A percentile compares a stretch with the other conserved stretches of the same genome.
Evolutionary conservation across 37 sponge, comb jelly and placozoan genomes (phyloP).

Genomic region (Petrosia ficiformis): DNA sequence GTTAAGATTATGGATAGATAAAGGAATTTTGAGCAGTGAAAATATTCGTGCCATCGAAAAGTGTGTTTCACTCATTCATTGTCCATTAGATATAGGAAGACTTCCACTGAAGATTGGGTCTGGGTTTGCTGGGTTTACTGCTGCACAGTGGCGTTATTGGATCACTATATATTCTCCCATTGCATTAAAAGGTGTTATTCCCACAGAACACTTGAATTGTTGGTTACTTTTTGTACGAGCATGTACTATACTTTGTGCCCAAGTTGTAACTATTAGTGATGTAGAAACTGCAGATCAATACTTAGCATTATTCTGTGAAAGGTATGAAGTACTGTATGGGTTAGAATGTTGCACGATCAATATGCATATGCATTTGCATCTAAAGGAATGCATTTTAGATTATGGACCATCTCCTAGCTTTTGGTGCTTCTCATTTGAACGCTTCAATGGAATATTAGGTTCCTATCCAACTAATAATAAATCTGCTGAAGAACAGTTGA

Average conservation of each 20-base stretch:
- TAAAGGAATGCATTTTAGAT: constrained; percentile 38
- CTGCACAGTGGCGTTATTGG: constrained; percentile 67
- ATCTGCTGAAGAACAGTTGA: constrained; percentile 35
- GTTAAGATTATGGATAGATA: constrained; percentile 25
- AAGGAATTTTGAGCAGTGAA: background rate
- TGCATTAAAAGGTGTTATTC: constrained; percentile 16
- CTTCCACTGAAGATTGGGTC: constrained; percentile 40
- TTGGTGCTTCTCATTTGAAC: constrained; percentile 60
- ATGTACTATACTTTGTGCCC: constrained; percentile 16
- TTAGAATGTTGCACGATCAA: constrained; percentile 27
- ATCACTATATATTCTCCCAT: constrained; percentile 14
- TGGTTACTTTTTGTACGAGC: constrained; percentile 61
- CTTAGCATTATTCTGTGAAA: constrained; percentile 18
- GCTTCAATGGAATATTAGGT: constrained; percentile 49
- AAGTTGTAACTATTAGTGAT: background rate
- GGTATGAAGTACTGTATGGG: constrained; percentile 30
- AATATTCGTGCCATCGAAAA: constrained; percentile 22
- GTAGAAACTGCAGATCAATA: constrained; percentile 15
- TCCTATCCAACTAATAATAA: constrained; percentile 42
- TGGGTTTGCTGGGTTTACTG: constrained; percentile 48
- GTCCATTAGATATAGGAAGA: constrained; percentile 44
- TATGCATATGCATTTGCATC: constrained; percentile 47
- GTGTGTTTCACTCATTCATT: background rate
- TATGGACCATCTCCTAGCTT: constrained; percentile 51
- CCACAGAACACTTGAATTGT: constrained; percentile 17